A percentile compares a stretch with the other conserved stretches of the same genome.
These are phyloP conservation scores for Mylabris phalerata DNA, from an alignment of 1,140 invertebrate species.

Conservation along the genomic window DNA sequence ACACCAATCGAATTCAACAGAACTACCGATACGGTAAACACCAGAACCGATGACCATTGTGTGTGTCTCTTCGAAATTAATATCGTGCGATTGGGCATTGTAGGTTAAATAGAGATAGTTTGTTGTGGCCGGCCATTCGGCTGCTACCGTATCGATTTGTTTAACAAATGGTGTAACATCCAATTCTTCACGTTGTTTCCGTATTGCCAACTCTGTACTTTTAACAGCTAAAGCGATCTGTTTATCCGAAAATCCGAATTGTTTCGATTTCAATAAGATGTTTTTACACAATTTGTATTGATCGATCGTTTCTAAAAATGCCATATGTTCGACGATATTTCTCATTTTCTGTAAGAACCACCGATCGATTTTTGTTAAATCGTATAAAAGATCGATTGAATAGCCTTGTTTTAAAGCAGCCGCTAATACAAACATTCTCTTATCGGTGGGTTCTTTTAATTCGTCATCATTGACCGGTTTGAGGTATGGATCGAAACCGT, in stretches of 20 bases:
- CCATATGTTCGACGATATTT: slow-evolving; percentile 77
- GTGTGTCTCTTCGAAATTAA: slow-evolving; percentile 73
- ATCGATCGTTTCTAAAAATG: slow-evolving; percentile 54
- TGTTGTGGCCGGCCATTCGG: slow-evolving; percentile 96
- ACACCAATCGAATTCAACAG: slow-evolving; percentile 99
- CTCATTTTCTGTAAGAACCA: slow-evolving; percentile 97
- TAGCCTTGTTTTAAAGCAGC: slow-evolving; percentile 81
- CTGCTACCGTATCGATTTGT: slow-evolving; percentile 98
- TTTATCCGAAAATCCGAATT: slow-evolving; percentile 95
- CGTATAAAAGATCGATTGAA: slow-evolving; percentile 74
- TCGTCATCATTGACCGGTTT: slow-evolving; percentile 78
- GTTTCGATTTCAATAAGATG: slow-evolving; percentile 76
- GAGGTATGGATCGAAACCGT: slow-evolving; percentile 89
- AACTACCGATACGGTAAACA: slow-evolving; percentile 97
- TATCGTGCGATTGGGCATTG: slow-evolving; percentile 81
- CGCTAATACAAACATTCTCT: slow-evolving; percentile 93
- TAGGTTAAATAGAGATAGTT: slow-evolving; percentile 99
- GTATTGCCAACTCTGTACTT: slow-evolving; percentile 75
- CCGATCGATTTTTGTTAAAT: slow-evolving; percentile 91
- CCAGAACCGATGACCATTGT: slow-evolving; percentile 91
- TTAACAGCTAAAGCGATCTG: slow-evolving; percentile 87
- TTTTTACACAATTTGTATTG: slow-evolving; percentile 52
- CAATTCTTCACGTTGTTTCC: slow-evolving; percentile 65
- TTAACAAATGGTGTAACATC: slow-evolving; percentile 85
- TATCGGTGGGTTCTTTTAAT: slow-evolving; percentile 89